phyloP scores from a whole-genome alignment of 2,888 invertebrate genomes.

The Orchesella flavescens region DNA sequence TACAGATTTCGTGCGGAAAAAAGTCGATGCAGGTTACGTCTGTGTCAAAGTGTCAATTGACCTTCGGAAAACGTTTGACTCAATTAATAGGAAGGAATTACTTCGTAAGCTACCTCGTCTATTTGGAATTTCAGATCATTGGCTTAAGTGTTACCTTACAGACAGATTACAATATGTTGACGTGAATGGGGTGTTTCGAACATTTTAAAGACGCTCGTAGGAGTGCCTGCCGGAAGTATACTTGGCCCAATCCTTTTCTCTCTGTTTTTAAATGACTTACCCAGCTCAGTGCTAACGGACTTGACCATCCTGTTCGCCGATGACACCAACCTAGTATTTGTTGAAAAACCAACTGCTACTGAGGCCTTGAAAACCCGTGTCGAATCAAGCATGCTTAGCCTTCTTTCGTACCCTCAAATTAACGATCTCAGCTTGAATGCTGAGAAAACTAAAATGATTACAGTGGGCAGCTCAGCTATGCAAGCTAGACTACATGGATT shows the following conservation, averaged over 20 bases:
- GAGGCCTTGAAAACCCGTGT: background rate
- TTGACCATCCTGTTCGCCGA: slow-evolving; percentile 7
- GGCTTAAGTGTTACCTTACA: slow-evolving; percentile 29
- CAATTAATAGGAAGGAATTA: slow-evolving; percentile 29
- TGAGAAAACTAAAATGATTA: slow-evolving; percentile 23
- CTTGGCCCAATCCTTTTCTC: background rate
- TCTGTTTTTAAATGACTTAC: background rate
- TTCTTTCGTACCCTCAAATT: background rate
- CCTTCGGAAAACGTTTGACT: slow-evolving; percentile 40
- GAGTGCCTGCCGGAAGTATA: slow-evolving; percentile 16
- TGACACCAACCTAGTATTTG: slow-evolving; percentile 16
- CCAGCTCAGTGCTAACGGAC: background rate
- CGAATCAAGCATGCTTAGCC: background rate
- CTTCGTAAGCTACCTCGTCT: slow-evolving; percentile 11
- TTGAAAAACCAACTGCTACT: background rate
- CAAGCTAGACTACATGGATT: background rate
- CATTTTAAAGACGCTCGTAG: background rate
- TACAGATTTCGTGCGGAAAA: slow-evolving; percentile 24
- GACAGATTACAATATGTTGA: slow-evolving; percentile 44
- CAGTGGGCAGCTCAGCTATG: background rate
- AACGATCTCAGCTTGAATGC: slow-evolving; percentile 18
- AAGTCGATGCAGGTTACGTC: slow-evolving; percentile 21
- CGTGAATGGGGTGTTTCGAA: background rate
- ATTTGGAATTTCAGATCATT: slow-evolving; percentile 28
- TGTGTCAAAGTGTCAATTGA: slow-evolving; percentile 38